Conservation (phyloP, 2,113 vertebrate genomes). For the Apus apus region DNA sequence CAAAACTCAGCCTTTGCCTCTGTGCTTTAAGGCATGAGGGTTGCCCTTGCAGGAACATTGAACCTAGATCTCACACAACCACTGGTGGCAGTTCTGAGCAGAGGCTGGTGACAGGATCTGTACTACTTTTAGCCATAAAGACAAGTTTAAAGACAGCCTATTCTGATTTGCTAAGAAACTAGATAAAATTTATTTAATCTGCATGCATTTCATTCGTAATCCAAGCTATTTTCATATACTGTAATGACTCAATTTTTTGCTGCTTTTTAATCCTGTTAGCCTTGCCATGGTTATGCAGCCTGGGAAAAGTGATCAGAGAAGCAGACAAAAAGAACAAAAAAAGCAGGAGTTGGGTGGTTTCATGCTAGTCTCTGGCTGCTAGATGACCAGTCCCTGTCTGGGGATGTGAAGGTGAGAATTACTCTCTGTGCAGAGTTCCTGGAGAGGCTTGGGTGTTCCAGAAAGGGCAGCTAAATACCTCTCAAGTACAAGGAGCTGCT, state of each 20-base stretch:
- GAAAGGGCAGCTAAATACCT: not conserved
- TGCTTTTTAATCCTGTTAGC: constrained; percentile 9
- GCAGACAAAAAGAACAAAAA: not conserved
- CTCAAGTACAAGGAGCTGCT: not conserved
- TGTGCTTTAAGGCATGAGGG: not conserved
- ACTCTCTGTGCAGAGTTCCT: not conserved
- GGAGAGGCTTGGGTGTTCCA: not conserved
- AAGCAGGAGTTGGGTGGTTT: not conserved
- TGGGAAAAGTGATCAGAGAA: not conserved
- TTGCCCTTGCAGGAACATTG: not conserved
- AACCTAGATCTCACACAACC: not conserved
- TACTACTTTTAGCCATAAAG: not conserved
- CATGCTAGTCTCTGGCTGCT: not conserved
- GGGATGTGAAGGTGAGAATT: not conserved
- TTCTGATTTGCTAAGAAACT: not conserved
- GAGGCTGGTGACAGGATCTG: not conserved
- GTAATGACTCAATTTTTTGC: not conserved
- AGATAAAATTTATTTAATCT: not conserved
- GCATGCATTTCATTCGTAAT: not conserved
- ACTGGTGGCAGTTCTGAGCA: not conserved
- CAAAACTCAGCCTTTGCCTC: not conserved
- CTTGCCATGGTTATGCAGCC: not conserved
- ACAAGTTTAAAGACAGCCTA: not conserved
- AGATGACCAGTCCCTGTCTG: not conserved
- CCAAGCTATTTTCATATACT: not conserved